Percentiles rank a stretch among this genome's conserved stretches.
These are phyloP conservation scores for Oscheius sp. DNA, from an alignment of 2,888 invertebrate species.

Conservation along the genomic window DNA sequence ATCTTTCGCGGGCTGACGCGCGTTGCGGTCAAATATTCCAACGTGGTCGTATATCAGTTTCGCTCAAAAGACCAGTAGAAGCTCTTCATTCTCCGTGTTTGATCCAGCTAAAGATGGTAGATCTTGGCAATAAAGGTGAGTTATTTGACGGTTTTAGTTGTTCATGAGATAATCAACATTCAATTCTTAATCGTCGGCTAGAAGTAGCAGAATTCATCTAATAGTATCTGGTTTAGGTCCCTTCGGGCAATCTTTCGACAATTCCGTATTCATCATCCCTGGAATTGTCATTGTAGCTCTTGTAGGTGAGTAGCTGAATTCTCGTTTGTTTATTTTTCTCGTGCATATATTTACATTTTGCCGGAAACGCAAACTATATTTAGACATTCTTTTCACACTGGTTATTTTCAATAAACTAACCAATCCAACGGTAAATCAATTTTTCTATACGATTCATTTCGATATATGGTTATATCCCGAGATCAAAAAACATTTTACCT, in stretches of 20 bases:
- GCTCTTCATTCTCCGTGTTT: not conserved
- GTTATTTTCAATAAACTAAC: no score
- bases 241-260: constrained; percentile 79
- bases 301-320: constrained; percentile 80
- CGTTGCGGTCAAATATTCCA: not conserved
- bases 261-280: constrained; percentile 87
- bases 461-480: no score
- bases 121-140: constrained; percentile 56
- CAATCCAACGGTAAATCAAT: no score
- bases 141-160: no score
- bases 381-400: not conserved
- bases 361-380: not conserved
- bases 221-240: constrained; percentile 36
- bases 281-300: constrained; percentile 84
- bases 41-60: not conserved
- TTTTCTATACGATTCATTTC: no score
- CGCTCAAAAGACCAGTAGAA: no score
- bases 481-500: no score
- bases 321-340: constrained; percentile 27
- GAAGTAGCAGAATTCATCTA: no score
- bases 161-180: no score
- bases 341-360: not conserved
- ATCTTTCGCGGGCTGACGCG: not conserved
- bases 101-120: constrained; percentile 47
- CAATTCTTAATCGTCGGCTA: no score